Percentiles rank a stretch among this genome's conserved stretches.
phyloP scores from a whole-genome alignment of 2,888 invertebrate genomes.

The Lasioglossum leucozonium region DNA sequence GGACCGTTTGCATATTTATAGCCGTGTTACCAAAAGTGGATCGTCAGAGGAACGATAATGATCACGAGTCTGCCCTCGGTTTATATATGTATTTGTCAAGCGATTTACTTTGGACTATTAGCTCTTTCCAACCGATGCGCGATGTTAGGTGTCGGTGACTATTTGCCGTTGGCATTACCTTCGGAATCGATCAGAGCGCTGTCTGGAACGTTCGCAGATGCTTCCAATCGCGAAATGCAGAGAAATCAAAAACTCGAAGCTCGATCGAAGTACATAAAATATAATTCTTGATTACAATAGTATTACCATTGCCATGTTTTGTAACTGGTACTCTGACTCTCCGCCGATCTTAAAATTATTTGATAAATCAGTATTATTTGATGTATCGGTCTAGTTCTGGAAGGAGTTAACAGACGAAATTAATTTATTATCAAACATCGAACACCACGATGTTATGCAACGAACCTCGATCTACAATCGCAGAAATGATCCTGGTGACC shows the following conservation, averaged over 20 bases:
- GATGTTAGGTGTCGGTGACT: constrained; percentile 15
- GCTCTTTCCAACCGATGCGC: neutral
- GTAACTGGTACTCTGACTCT: too few species aligned
- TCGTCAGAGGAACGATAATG: constrained; percentile 54
- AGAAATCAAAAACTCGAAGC: too few species aligned
- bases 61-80: constrained; percentile 28
- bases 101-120: constrained; percentile 32
- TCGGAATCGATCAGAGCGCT: constrained; percentile 15
- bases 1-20: constrained; percentile 55
- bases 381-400: too few species aligned
- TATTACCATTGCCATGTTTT: too few species aligned
- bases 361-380: too few species aligned
- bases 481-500: neutral
- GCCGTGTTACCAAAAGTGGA: constrained; percentile 49
- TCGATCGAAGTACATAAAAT: too few species aligned
- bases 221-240: neutral
- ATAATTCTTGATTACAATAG: too few species aligned
- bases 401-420: too few species aligned
- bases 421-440: too few species aligned
- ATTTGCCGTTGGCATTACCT: constrained; percentile 21
- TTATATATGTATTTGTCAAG: constrained; percentile 35
- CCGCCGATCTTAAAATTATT: too few species aligned
- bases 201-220: neutral
- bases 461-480: neutral
- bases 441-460: neutral